Percentiles rank a stretch among this genome's conserved stretches.
Evolutionary conservation across 2,797 vertebrate genomes (phyloP).

Genomic region (Pseudocheirus occidentalis): DNA sequence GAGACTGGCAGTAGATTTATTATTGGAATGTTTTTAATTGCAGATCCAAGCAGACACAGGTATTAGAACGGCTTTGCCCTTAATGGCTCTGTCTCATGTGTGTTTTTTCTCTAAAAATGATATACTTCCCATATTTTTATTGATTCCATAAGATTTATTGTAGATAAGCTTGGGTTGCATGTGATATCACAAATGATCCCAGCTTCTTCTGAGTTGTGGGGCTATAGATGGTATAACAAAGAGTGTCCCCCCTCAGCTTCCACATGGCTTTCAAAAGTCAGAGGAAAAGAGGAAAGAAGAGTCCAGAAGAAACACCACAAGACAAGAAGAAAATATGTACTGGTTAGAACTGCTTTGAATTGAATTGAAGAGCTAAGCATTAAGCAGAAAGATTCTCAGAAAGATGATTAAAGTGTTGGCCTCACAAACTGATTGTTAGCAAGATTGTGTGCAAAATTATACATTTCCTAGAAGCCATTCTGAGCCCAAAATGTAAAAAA

Average conservation of each 20-base stretch:
- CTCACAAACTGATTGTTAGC: neutral
- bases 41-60: constrained; percentile 83
- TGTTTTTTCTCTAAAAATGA: constrained; percentile 84
- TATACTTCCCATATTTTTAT: constrained; percentile 86
- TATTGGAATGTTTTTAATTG: constrained; percentile 87
- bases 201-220: constrained; percentile 74
- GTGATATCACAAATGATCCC: constrained; percentile 77
- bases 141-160: constrained; percentile 84
- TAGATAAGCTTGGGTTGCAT: constrained; percentile 78
- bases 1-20: constrained; percentile 86
- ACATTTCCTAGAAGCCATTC: neutral
- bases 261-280: neutral
- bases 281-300: constrained; percentile 32
- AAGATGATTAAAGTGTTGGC: neutral
- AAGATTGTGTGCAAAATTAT: neutral
- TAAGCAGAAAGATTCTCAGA: neutral
- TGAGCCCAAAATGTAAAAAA: neutral
- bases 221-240: constrained; percentile 20
- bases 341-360: constrained; percentile 15
- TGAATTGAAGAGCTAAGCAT: constrained; percentile 36
- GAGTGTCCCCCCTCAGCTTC: neutral
- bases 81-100: constrained; percentile 83
- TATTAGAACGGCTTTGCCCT: constrained; percentile 83
- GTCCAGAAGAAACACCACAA: neutral
- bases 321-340: neutral